Evolutionary conservation across 2,888 invertebrate species (phyloP).

Genomic region (Parnassius apollo): DNA sequence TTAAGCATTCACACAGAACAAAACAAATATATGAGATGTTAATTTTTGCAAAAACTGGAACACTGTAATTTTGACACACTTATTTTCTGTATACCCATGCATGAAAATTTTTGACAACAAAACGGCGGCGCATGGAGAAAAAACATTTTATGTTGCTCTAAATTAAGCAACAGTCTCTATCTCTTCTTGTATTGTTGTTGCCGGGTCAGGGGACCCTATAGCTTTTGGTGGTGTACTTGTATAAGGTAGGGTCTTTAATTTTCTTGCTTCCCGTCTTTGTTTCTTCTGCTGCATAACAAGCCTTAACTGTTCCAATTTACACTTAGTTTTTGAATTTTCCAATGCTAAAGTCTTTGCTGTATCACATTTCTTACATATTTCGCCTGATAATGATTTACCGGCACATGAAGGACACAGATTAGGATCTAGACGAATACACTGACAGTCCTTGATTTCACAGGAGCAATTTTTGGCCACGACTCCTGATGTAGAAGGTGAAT

Average conservation of each 20-base stretch:
- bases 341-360: constrained; percentile 79
- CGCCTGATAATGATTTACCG: constrained; percentile 39
- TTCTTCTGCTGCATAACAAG: constrained; percentile 95
- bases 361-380: constrained; percentile 72
- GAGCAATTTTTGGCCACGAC: constrained; percentile 35
- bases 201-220: constrained; percentile 92
- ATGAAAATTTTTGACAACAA: constrained; percentile 8
- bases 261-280: constrained; percentile 89
- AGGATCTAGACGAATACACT: constrained; percentile 45
- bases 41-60: too few species aligned
- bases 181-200: constrained; percentile 88
- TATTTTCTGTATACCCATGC: neutral
- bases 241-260: constrained; percentile 86
- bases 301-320: constrained; percentile 92
- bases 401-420: constrained; percentile 47
- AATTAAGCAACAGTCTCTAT: constrained; percentile 68
- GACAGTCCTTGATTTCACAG: constrained; percentile 45
- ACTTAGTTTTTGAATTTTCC: constrained; percentile 90
- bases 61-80: too few species aligned
- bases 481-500: constrained; percentile 40
- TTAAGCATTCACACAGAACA: too few species aligned
- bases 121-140: constrained; percentile 15
- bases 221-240: constrained; percentile 83
- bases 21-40: too few species aligned
- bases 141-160: constrained; percentile 18